phyloP scores from a whole-genome alignment of 2,797 vertebrate species.

The Sorex maritimensis region DNA sequence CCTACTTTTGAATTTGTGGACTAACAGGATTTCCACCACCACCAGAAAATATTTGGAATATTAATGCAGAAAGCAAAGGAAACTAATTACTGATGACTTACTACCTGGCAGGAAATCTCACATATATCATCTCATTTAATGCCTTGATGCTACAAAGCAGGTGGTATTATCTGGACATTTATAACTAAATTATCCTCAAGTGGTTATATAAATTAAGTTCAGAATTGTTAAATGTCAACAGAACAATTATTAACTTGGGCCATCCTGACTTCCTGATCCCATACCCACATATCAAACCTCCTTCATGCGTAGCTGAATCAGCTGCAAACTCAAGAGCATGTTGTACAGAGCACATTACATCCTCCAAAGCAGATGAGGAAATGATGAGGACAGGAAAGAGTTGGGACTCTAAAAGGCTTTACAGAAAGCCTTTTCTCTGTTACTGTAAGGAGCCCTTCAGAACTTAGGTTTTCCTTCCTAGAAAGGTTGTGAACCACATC shows the following conservation, averaged over 20 bases:
- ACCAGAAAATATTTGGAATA: background rate
- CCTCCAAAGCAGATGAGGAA: background rate
- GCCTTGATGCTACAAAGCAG: background rate
- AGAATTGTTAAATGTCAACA: background rate
- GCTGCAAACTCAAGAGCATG: background rate
- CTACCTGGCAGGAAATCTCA: background rate
- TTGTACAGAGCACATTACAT: background rate
- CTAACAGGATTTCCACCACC: background rate
- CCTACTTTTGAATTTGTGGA: background rate
- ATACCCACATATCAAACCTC: background rate
- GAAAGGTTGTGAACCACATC: background rate
- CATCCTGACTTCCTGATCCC: background rate
- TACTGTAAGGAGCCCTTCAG: background rate
- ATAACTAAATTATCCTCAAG: slow-evolving; percentile 2
- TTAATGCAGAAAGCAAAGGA: slow-evolving; percentile 6
- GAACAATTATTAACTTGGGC: background rate
- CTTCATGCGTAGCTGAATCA: background rate
- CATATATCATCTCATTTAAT: background rate
- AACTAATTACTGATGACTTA: slow-evolving; percentile 13
- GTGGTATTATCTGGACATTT: slow-evolving; percentile 9
- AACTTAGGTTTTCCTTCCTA: slow-evolving; percentile 23
- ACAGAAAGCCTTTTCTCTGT: background rate
- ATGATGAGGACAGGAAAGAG: background rate
- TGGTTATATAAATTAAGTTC: background rate
- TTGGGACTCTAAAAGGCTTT: background rate